These are phyloP conservation scores for Proctacanthus coquilletti DNA, from an alignment of 1,140 invertebrate species.

Conservation along the genomic window DNA sequence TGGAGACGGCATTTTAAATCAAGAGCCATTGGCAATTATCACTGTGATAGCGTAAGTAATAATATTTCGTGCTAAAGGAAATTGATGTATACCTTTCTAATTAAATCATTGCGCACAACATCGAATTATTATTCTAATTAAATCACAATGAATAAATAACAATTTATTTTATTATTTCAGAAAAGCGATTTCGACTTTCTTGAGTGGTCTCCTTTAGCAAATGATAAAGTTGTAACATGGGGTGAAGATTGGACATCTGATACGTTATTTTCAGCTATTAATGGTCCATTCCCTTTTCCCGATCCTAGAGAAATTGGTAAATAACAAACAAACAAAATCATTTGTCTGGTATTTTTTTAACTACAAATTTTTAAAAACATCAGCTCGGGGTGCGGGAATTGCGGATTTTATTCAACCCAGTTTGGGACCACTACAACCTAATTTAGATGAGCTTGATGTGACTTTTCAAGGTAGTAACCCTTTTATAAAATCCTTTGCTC, in stretches of 20 bases:
- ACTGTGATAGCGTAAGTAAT: slow-evolving; percentile 53
- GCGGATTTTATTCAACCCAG: slow-evolving; percentile 98
- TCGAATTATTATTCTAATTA: slow-evolving; percentile 16
- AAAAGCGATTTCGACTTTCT: slow-evolving; percentile 64
- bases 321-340: background rate
- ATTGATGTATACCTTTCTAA: slow-evolving; percentile 6
- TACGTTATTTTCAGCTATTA: slow-evolving; percentile 76
- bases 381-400: slow-evolving; percentile 49
- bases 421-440: slow-evolving; percentile 88
- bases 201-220: slow-evolving; percentile 57
- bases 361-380: slow-evolving; percentile 8
- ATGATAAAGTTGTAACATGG: too few relatives aligned
- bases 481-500: slow-evolving; percentile 2
- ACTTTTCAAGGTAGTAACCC: slow-evolving; percentile 50
- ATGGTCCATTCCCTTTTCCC: slow-evolving; percentile 88
- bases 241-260: slow-evolving; percentile 63
- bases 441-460: slow-evolving; percentile 89
- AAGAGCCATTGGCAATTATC: slow-evolving; percentile 55
- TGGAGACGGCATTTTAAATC: slow-evolving; percentile 93
- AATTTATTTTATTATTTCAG: slow-evolving; percentile 28
- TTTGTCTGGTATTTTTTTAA: background rate
- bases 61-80: slow-evolving; percentile 9
- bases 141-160: slow-evolving; percentile 13
- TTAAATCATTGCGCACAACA: slow-evolving; percentile 18
- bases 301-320: slow-evolving; percentile 91